Evolutionary conservation across 2,113 vertebrate genomes (phyloP).

Genomic region (Tonatia bakeri): DNA sequence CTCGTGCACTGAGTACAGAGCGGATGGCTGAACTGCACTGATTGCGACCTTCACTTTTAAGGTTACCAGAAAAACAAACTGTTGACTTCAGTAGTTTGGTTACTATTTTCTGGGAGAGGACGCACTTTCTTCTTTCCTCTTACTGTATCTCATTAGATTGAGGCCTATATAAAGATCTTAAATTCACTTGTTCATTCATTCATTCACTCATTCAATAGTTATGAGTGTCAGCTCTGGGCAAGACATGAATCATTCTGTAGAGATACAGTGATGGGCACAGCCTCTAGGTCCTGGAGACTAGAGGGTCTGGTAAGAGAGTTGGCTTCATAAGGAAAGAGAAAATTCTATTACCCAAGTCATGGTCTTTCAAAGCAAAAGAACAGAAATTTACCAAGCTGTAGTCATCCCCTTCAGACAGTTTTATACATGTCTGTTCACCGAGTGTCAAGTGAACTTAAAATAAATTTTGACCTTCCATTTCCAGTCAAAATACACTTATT

Average conservation of each 20-base stretch:
- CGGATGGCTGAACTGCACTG: background rate
- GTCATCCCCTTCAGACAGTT: background rate
- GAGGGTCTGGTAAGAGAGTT: background rate
- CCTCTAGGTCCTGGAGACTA: background rate
- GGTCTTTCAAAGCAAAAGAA: background rate
- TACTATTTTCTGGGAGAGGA: background rate
- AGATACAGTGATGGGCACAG: background rate
- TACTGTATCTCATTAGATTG: background rate
- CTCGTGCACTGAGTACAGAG: constrained; percentile 21
- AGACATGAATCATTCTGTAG: background rate
- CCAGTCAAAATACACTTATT: constrained; percentile 24
- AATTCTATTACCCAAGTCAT: background rate
- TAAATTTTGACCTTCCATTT: constrained; percentile 29
- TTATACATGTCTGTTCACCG: background rate
- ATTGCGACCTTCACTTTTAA: constrained; percentile 52
- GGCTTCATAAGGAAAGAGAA: background rate
- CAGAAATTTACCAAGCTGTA: background rate
- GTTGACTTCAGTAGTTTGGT: background rate
- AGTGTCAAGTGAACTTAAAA: background rate
- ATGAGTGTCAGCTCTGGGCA: background rate
- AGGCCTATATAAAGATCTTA: background rate
- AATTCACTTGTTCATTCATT: background rate
- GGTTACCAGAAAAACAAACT: background rate
- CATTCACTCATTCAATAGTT: background rate
- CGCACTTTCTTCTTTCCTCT: background rate